Conservation (phyloP, 2,888 invertebrate genomes). For the Drosophila borealis region DNA sequence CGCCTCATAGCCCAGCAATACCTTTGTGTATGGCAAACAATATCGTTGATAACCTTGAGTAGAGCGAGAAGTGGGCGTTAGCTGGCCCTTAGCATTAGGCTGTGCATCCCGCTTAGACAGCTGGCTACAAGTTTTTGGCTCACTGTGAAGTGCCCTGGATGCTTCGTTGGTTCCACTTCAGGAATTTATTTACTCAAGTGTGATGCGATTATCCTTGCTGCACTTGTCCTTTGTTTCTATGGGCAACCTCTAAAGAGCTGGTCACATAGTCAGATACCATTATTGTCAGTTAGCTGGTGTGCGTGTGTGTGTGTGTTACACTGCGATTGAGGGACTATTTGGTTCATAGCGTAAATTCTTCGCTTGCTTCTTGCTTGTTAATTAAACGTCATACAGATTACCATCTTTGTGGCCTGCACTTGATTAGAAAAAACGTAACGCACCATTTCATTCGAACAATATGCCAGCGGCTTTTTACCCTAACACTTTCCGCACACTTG, state of each 20-base stretch:
- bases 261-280: slow-evolving; percentile 26
- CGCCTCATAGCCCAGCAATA: too few relatives aligned
- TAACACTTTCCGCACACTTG: background rate
- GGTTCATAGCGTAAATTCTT: slow-evolving; percentile 18
- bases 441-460: slow-evolving; percentile 52
- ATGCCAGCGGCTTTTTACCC: slow-evolving; percentile 6
- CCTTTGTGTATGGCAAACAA: background rate
- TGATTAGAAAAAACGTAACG: slow-evolving; percentile 44
- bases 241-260: slow-evolving; percentile 39
- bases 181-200: slow-evolving; percentile 80
- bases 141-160: slow-evolving; percentile 30
- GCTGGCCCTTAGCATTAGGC: slow-evolving; percentile 18
- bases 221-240: slow-evolving; percentile 69
- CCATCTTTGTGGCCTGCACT: slow-evolving; percentile 47
- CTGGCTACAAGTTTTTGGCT: slow-evolving; percentile 48
- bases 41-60: background rate
- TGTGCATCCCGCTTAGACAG: slow-evolving; percentile 22
- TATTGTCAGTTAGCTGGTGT: slow-evolving; percentile 9
- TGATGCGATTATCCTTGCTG: slow-evolving; percentile 76
- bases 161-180: slow-evolving; percentile 66
- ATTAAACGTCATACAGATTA: slow-evolving; percentile 66
- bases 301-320: slow-evolving; percentile 7
- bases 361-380: slow-evolving; percentile 44
- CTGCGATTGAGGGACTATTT: slow-evolving; percentile 20
- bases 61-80: background rate